phyloP scores from a whole-genome alignment of 2,113 vertebrate species.

The human (Homo sapiens) region GRCh38 chrX:139452501-139453000 shows the following conservation, averaged over 20 bases:
- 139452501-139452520: neutral
- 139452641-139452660: neutral
- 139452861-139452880: neutral
- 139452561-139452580: neutral
- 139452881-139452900: conserved; percentile 23
- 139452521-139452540: neutral
- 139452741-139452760: neutral
- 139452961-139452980: neutral
- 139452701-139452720: no score
- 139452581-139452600: neutral
- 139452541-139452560: neutral
- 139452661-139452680: neutral
- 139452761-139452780: neutral
- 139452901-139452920: neutral
- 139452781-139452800: neutral
- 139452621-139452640: neutral
- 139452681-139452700: neutral
- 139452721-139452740: neutral
- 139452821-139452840: conserved; percentile 4
- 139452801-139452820: neutral
- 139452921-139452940: neutral
- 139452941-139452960: neutral
- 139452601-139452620: neutral
- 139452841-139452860: neutral
- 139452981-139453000: neutral